These are phyloP conservation scores for Drosophila jambulina DNA, from an alignment of 1,140 invertebrate genomes.

Conservation along the genomic window DNA sequence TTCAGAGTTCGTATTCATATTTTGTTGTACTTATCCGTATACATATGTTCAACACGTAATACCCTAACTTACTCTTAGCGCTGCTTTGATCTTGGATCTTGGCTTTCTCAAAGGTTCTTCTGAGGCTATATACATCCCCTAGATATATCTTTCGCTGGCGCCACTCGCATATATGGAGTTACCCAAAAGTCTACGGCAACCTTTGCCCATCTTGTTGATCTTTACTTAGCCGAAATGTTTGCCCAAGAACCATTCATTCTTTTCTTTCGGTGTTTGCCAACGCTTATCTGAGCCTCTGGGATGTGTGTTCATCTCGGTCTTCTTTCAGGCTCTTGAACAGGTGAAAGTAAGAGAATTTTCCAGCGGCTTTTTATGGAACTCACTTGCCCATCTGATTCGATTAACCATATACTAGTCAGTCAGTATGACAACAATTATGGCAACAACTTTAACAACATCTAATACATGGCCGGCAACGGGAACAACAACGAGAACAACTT, in stretches of 20 bases:
- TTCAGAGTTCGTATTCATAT: conserved; percentile 1
- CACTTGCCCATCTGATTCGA: conserved; percentile 64
- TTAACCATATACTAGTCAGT: conserved; percentile 27
- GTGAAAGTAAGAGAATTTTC: conserved; percentile 34
- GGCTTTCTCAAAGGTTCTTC: background rate
- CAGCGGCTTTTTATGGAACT: conserved; percentile 40
- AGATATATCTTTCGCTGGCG: conserved; percentile 18
- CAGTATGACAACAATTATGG: conserved; percentile 42
- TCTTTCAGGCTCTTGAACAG: background rate
- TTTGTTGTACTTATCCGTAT: background rate
- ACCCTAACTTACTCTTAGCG: background rate
- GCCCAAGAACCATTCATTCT: conserved; percentile 29
- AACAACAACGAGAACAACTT: conserved; percentile 43
- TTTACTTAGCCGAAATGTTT: conserved; percentile 41
- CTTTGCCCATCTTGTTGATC: conserved; percentile 31
- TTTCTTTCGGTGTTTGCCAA: conserved; percentile 11
- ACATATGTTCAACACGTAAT: background rate
- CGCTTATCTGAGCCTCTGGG: conserved; percentile 10
- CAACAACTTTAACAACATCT: conserved; percentile 40
- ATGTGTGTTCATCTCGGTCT: background rate
- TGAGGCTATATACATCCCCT: background rate
- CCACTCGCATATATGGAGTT: conserved; percentile 15
- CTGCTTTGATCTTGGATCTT: conserved; percentile 26
- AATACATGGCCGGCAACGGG: conserved; percentile 22
- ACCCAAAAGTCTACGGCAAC: background rate